Evolutionary conservation across 2,113 vertebrate genomes (phyloP).

Genomic region (Rissa tridactyla): DNA sequence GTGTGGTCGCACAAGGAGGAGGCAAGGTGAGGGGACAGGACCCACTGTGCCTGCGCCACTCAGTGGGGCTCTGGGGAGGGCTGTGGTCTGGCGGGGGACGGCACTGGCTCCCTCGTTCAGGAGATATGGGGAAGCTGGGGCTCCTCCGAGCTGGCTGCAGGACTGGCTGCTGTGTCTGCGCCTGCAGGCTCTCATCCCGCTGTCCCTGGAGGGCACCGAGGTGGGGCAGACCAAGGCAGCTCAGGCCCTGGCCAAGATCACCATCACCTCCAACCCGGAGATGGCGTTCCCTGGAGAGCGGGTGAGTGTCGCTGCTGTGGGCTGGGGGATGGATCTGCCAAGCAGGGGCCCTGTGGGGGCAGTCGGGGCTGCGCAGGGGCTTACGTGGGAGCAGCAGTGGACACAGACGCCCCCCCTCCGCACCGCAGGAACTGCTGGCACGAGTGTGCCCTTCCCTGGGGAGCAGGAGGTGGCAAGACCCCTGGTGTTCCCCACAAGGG

Average conservation of each 20-base stretch:
- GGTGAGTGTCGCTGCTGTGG: slow-evolving; percentile 55
- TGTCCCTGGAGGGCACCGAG: slow-evolving; percentile 91
- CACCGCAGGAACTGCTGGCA: not conserved
- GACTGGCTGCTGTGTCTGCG: not conserved
- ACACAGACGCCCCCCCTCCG: not conserved
- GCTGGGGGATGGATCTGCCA: not conserved
- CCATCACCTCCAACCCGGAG: slow-evolving; percentile 94
- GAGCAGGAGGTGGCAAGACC: not conserved
- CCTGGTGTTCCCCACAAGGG: too few species aligned
- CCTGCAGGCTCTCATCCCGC: slow-evolving; percentile 86
- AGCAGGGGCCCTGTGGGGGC: not conserved
- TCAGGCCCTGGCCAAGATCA: slow-evolving; percentile 93
- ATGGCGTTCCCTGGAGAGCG: slow-evolving; percentile 96
- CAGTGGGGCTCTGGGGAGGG: accelerated
- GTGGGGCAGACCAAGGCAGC: slow-evolving; percentile 91
- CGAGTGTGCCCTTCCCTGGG: not conserved
- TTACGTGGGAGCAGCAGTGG: not conserved
- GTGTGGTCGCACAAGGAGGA: slow-evolving; percentile 93
- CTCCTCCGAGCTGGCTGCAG: not conserved
- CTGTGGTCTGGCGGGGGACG: not conserved
- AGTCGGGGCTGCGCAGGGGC: not conserved
- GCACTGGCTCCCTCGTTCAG: accelerated
- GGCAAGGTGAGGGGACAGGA: slow-evolving; percentile 84
- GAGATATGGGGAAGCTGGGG: not conserved
- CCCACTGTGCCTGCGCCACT: accelerated